phyloP scores from a whole-genome alignment of 2,888 invertebrate genomes.

The Icerya purchasi region DNA sequence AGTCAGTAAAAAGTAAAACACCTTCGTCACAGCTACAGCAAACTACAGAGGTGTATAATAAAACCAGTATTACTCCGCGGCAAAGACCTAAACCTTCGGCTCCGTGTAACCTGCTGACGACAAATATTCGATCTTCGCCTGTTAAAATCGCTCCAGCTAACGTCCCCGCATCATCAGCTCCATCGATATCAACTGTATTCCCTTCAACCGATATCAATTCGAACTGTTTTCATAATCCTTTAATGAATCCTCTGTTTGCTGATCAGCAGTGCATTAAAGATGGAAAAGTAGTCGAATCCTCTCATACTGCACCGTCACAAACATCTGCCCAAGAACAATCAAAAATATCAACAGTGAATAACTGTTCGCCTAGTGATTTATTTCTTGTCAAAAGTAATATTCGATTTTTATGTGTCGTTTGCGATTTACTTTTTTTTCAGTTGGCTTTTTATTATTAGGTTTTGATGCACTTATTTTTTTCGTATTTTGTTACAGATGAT shows the following conservation, averaged over 20 bases:
- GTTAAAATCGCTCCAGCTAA: no score
- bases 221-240: background rate
- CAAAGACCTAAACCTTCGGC: constrained; percentile 44
- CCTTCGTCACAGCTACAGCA: constrained; percentile 8
- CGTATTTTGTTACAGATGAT: background rate
- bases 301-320: no score
- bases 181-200: background rate
- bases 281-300: no score
- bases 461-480: no score
- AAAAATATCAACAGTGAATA: no score
- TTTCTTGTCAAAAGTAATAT: no score
- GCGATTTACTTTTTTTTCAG: no score
- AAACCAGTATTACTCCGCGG: constrained; percentile 61
- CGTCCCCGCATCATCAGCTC: background rate
- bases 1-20: constrained; percentile 23
- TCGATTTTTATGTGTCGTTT: no score
- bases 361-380: no score
- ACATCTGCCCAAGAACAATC: no score
- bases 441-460: no score
- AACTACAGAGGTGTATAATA: constrained; percentile 30
- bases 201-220: background rate
- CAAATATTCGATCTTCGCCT: background rate
- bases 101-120: background rate
- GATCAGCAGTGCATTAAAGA: no score
- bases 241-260: background rate